A percentile compares a stretch with the other conserved stretches of the same genome.
Evolutionary conservation across 2,113 vertebrate genomes (phyloP).

Genomic region (Phyllopteryx taeniolatus): DNA sequence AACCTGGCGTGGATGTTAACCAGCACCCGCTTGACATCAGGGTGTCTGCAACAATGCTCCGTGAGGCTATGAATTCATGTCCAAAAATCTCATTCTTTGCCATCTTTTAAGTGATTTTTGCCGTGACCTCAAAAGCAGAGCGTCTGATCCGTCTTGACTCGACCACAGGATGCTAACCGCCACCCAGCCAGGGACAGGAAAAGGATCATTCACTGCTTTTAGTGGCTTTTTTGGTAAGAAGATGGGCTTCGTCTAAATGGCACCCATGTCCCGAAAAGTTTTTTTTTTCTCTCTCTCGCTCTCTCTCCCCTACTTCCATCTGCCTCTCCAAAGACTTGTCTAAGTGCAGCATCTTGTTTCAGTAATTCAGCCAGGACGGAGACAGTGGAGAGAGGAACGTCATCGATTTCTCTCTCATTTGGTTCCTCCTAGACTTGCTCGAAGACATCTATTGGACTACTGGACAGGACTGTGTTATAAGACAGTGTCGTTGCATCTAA

Average conservation of each 20-base stretch:
- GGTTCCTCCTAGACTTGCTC: constrained; percentile 73
- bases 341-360: constrained; percentile 81
- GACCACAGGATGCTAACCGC: constrained; percentile 65
- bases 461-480: constrained; percentile 73
- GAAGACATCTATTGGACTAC: constrained; percentile 63
- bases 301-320: constrained; percentile 38
- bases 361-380: constrained; percentile 77
- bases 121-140: constrained; percentile 64
- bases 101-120: constrained; percentile 36
- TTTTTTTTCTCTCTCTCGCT: constrained; percentile 52
- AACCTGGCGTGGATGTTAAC: constrained; percentile 69
- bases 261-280: constrained; percentile 78
- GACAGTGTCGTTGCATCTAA: constrained; percentile 73
- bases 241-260: constrained; percentile 73
- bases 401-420: constrained; percentile 75
- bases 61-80: background rate
- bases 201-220: constrained; percentile 74
- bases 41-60: constrained; percentile 28
- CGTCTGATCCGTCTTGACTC: constrained; percentile 47
- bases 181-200: constrained; percentile 61
- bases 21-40: constrained; percentile 63
- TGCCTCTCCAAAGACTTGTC: constrained; percentile 72
- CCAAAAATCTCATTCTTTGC: constrained; percentile 11
- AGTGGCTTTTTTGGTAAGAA: constrained; percentile 70
- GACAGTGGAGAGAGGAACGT: constrained; percentile 72